phyloP scores from a whole-genome alignment of 2,888 invertebrate genomes.

The Tenthredo amoena region DNA sequence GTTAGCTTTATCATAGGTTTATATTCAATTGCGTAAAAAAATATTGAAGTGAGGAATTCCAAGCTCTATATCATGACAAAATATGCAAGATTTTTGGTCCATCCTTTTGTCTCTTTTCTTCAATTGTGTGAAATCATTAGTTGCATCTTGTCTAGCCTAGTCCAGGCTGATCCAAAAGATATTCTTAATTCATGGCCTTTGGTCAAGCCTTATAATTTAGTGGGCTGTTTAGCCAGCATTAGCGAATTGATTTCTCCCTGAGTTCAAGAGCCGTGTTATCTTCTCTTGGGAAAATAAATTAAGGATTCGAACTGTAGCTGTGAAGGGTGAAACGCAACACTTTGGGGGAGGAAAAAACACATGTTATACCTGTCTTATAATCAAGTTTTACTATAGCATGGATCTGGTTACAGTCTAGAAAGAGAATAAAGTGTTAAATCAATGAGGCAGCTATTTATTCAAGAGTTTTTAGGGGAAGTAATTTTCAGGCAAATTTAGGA shows the following conservation, averaged over 20 bases:
- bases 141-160: not conserved
- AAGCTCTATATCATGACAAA: not conserved
- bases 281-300: not conserved
- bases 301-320: not conserved
- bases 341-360: not conserved
- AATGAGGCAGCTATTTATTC: not conserved
- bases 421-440: not conserved
- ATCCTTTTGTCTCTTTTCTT: not conserved
- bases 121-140: not conserved
- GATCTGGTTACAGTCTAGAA: not conserved
- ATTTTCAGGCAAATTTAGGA: not conserved
- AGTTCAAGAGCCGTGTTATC: not conserved
- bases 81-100: not conserved
- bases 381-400: not conserved
- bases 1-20: not conserved
- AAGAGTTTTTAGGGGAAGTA: not conserved
- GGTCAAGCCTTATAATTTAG: slow-evolving; percentile 7
- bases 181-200: not conserved
- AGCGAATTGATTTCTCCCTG: not conserved
- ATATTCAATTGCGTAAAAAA: not conserved
- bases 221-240: not conserved
- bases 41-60: not conserved
- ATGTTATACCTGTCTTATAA: not conserved
- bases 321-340: slow-evolving; percentile 18
- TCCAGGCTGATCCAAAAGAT: not conserved